These are phyloP conservation scores for Manis pentadactyla DNA, from an alignment of 2,797 vertebrate genomes.

Conservation along the genomic window DNA sequence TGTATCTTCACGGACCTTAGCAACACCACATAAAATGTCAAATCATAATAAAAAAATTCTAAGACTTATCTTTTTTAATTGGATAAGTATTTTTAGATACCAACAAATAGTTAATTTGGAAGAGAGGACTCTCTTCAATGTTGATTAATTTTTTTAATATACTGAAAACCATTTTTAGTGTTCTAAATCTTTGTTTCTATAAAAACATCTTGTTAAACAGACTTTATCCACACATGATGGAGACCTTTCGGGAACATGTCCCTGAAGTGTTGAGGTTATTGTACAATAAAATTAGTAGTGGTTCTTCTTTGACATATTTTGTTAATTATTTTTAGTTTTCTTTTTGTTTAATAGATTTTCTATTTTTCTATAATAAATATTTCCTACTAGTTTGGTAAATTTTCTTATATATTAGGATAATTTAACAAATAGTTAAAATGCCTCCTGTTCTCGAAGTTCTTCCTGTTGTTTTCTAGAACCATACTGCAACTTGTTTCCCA, in stretches of 20 bases:
- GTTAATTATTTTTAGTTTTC: neutral
- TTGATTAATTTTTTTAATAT: neutral
- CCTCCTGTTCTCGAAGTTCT: neutral
- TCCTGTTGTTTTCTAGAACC: neutral
- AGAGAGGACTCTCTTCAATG: neutral
- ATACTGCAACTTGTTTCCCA: neutral
- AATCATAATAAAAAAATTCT: neutral
- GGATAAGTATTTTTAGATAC: neutral
- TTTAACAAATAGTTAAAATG: neutral
- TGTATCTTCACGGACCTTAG: neutral
- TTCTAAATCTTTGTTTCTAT: neutral
- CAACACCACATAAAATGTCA: neutral
- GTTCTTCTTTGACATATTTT: neutral
- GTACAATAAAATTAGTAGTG: neutral
- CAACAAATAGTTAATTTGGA: neutral
- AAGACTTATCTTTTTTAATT: neutral
- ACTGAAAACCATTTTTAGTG: neutral
- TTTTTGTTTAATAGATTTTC: neutral
- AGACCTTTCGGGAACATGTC: neutral
- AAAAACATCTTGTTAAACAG: neutral
- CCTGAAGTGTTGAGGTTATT: neutral
- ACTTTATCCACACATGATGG: neutral
- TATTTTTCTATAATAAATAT: neutral
- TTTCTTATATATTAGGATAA: neutral
- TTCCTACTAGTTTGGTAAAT: neutral